Evolutionary conservation across 2,888 invertebrate species (phyloP).

Genomic region (Harmothoe impar): DNA sequence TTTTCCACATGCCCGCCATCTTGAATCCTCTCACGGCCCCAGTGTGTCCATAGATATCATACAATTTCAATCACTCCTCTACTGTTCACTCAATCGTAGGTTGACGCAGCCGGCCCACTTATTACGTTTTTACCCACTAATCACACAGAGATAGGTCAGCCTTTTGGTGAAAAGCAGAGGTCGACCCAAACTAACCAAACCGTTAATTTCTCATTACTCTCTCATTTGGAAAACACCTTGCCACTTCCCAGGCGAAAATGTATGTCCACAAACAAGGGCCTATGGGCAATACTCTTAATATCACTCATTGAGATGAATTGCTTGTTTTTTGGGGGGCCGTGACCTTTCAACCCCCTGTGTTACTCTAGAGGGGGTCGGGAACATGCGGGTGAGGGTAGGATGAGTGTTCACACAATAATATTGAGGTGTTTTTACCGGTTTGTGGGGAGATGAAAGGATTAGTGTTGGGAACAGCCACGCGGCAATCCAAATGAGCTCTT

Average conservation of each 20-base stretch:
- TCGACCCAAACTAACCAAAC: background rate
- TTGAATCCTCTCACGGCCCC: background rate
- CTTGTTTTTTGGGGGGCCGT: background rate
- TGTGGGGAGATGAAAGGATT: slow-evolving; percentile 37
- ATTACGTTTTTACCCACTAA: slow-evolving; percentile 1
- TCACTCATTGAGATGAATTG: background rate
- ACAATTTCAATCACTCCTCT: background rate
- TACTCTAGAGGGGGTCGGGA: background rate
- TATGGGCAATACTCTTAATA: background rate
- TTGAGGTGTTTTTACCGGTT: background rate
- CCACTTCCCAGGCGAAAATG: slow-evolving; percentile 31
- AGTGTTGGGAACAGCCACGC: background rate
- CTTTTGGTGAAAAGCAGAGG: background rate
- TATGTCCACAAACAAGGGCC: slow-evolving; percentile 19
- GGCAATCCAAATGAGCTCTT: background rate
- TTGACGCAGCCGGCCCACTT: background rate
- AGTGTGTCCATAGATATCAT: background rate
- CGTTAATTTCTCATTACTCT: slow-evolving; percentile 54
- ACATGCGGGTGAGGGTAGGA: slow-evolving; percentile 1
- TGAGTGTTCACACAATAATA: background rate
- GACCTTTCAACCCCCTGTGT: background rate
- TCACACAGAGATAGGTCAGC: slow-evolving; percentile 11
- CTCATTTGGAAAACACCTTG: slow-evolving; percentile 52
- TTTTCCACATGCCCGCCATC: slow-evolving; percentile 7
- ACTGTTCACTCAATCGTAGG: background rate